Conservation (phyloP, 2,113 vertebrate species). For the Saccopteryx leptura region DNA sequence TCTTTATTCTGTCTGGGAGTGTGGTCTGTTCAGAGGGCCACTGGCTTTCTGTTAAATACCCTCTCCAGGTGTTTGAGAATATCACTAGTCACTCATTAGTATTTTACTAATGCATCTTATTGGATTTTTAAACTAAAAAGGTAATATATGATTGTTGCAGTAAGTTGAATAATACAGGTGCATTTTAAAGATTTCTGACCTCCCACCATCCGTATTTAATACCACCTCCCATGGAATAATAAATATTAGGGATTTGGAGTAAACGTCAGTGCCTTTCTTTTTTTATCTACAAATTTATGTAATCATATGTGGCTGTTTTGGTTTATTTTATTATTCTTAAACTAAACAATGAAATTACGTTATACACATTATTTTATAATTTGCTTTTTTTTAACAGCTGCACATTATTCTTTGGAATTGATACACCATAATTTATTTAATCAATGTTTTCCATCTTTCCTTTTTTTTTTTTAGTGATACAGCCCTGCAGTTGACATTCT, state of each 20-base stretch:
- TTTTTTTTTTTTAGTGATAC: no score
- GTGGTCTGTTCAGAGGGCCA: neutral
- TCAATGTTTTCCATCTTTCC: neutral
- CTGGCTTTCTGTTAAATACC: constrained; percentile 6
- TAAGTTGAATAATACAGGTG: neutral
- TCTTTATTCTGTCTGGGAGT: neutral
- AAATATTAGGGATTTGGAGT: neutral
- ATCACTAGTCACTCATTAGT: neutral
- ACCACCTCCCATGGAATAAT: neutral
- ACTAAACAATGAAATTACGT: neutral
- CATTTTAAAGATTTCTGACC: constrained; percentile 7
- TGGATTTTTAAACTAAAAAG: neutral
- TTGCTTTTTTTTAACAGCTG: neutral
- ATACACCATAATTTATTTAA: neutral
- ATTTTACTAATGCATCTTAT: constrained; percentile 27
- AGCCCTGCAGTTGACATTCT: neutral
- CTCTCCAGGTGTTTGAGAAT: neutral
- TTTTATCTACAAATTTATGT: neutral
- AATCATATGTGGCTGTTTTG: neutral
- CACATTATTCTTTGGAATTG: neutral
- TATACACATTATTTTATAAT: neutral
- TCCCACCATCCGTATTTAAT: neutral
- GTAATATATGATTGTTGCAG: neutral
- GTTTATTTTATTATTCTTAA: constrained; percentile 25
- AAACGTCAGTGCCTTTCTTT: neutral